A percentile compares a stretch with the other conserved stretches of the same genome.
These are phyloP conservation scores for Caenorhabditis parvicauda DNA, from an alignment of 2,888 invertebrate species.

Conservation along the genomic window DNA sequence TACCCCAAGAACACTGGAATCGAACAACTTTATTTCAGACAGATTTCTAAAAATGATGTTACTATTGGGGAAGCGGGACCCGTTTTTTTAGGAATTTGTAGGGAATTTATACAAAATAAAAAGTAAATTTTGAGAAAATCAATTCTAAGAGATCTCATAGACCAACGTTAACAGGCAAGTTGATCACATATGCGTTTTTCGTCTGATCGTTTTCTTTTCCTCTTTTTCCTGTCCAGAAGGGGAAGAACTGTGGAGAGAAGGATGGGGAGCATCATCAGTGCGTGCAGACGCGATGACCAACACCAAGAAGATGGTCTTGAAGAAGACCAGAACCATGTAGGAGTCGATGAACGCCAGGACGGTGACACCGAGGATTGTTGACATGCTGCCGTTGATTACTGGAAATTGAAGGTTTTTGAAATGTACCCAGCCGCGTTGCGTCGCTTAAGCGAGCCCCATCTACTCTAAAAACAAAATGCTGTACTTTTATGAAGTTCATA, in stretches of 20 bases:
- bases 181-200: constrained; percentile 43
- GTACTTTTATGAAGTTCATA: too few species aligned
- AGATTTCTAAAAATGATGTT: too few species aligned
- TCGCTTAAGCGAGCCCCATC: too few species aligned
- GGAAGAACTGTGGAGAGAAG: constrained; percentile 56
- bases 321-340: constrained; percentile 82
- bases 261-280: constrained; percentile 80
- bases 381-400: constrained; percentile 83
- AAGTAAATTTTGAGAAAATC: too few species aligned
- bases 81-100: too few species aligned
- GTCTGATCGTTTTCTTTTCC: constrained; percentile 16
- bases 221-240: constrained; percentile 39
- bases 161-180: constrained; percentile 40
- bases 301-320: constrained; percentile 92
- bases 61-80: too few species aligned
- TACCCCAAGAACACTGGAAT: too few species aligned
- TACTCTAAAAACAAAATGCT: too few species aligned
- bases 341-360: constrained; percentile 85
- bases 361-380: constrained; percentile 84
- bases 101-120: too few species aligned
- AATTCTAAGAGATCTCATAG: too few species aligned
- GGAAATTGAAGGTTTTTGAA: constrained; percentile 18
- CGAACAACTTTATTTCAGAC: too few species aligned
- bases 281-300: constrained; percentile 75
- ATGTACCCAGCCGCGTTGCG: too few species aligned